A percentile compares a stretch with the other conserved stretches of the same genome.
Conservation (phyloP, 2,113 vertebrate species). For the Ameiurus melas region DNA sequence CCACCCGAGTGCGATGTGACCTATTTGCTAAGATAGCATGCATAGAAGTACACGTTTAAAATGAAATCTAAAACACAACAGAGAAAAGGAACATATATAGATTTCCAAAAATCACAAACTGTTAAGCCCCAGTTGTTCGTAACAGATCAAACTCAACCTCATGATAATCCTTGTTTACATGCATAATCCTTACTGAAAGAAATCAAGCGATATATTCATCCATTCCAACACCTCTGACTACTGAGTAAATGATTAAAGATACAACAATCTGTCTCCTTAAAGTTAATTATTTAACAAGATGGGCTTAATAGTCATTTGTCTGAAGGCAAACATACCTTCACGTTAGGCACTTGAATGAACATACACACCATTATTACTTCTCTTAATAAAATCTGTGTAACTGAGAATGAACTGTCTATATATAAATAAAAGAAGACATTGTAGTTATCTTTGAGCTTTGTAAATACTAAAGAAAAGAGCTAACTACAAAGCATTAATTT, state of each 20-base stretch:
- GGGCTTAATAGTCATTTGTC: slow-evolving; percentile 40
- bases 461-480: neutral
- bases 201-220: slow-evolving; percentile 22
- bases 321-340: slow-evolving; percentile 51
- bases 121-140: neutral
- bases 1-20: neutral
- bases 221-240: slow-evolving; percentile 45
- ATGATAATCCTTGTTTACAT: neutral
- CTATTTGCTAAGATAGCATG: neutral
- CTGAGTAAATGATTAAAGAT: slow-evolving; percentile 40
- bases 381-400: slow-evolving; percentile 24
- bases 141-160: neutral
- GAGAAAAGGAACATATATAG: neutral
- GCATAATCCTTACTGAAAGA: neutral
- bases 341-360: slow-evolving; percentile 68
- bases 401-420: slow-evolving; percentile 33
- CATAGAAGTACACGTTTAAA: slow-evolving; percentile 13
- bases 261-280: slow-evolving; percentile 40
- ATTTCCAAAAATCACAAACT: neutral
- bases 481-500: neutral
- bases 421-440: neutral
- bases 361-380: slow-evolving; percentile 25
- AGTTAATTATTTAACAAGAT: slow-evolving; percentile 48
- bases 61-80: neutral
- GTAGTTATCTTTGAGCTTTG: neutral